A percentile compares a stretch with the other conserved stretches of the same genome.
Conservation (phyloP, 2,888 invertebrate genomes). For the Notocelia uddmanniana region DNA sequence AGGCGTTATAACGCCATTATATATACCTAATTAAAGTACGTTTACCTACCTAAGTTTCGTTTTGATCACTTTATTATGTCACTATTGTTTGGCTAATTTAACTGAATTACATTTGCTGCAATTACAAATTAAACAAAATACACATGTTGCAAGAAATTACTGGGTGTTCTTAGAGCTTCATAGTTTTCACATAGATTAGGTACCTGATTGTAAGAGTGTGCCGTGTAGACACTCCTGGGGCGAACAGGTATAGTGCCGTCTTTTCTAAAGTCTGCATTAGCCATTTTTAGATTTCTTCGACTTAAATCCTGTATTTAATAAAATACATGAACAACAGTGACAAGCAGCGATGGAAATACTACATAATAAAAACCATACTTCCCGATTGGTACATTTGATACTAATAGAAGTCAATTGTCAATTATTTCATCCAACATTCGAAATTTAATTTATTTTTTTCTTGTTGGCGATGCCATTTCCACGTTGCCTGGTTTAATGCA, state of each 20-base stretch:
- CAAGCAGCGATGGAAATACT: constrained; percentile 73
- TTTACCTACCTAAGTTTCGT: too few species aligned
- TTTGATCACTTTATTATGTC: not conserved
- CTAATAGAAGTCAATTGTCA: constrained; percentile 69
- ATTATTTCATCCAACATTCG: constrained; percentile 66
- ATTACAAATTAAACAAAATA: not conserved
- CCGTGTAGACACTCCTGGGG: constrained; percentile 89
- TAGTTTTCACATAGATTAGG: not conserved
- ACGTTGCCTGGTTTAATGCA: not conserved
- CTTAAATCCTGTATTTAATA: constrained; percentile 75
- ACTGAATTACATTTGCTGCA: not conserved
- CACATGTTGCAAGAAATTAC: too few species aligned
- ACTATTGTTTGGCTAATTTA: not conserved
- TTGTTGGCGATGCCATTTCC: constrained; percentile 51
- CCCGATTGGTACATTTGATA: constrained; percentile 57
- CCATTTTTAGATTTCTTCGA: constrained; percentile 79
- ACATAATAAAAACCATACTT: constrained; percentile 78
- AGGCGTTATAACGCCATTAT: too few species aligned
- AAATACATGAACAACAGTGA: constrained; percentile 78
- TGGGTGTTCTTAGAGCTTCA: not conserved
- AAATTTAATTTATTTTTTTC: constrained; percentile 59
- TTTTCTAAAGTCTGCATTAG: constrained; percentile 81
- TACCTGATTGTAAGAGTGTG: constrained; percentile 87
- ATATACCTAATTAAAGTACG: too few species aligned
- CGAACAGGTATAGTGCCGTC: constrained; percentile 83